Conservation (phyloP, 1,140 invertebrate genomes). For the Arctopsyche grandis region DNA sequence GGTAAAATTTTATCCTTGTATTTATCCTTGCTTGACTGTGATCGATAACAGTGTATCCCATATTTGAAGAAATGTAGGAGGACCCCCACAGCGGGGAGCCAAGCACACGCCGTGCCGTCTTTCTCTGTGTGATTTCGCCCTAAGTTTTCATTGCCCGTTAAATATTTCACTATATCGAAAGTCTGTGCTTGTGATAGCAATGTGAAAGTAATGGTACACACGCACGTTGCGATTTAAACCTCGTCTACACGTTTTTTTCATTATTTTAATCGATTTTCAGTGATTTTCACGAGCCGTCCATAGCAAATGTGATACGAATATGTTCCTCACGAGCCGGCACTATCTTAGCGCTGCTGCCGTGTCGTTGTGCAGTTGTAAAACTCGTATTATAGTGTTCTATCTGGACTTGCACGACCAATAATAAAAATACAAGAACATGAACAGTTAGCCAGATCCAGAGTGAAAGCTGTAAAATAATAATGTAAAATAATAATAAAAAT, state of each 20-base stretch:
- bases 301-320: constrained; percentile 37
- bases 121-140: no score
- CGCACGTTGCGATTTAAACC: no score
- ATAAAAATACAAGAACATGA: constrained; percentile 25
- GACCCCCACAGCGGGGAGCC: no score
- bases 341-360: neutral
- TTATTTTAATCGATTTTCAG: neutral
- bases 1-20: no score
- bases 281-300: constrained; percentile 22
- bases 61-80: no score
- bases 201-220: no score
- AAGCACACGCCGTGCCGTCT: no score
- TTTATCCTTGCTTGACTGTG: no score
- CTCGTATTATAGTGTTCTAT: neutral
- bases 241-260: neutral
- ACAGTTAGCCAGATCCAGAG: constrained; percentile 24
- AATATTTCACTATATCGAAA: no score
- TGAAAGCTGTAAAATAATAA: neutral
- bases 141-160: no score
- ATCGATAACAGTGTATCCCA: no score
- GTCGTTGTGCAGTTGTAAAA: neutral
- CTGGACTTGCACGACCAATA: constrained; percentile 3
- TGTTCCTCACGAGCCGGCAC: constrained; percentile 25
- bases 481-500: constrained; percentile 32
- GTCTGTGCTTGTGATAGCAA: no score